A percentile compares a stretch with the other conserved stretches of the same genome.
These are phyloP conservation scores for Pristionchus fissidentatus DNA, from an alignment of 2,888 invertebrate species.

Conservation along the genomic window DNA sequence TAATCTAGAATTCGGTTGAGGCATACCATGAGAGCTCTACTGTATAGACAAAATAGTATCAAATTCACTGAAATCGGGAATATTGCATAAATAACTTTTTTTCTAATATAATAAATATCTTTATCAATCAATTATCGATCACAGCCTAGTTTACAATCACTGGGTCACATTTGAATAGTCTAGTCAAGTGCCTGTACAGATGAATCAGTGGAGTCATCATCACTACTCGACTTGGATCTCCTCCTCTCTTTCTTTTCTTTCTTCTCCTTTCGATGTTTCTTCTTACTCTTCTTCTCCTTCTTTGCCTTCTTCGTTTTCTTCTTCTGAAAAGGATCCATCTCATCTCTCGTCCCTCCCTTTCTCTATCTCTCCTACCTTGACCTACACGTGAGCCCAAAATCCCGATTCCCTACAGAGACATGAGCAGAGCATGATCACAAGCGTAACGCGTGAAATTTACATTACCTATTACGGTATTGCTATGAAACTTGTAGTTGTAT, in stretches of 20 bases:
- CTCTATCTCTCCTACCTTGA: no score
- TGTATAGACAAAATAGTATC: no score
- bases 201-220: conserved; percentile 3
- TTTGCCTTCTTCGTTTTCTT: conserved; percentile 51
- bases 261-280: conserved; percentile 31
- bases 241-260: neutral
- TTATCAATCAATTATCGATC: neutral
- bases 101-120: no score
- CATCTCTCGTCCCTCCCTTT: neutral
- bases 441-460: no score
- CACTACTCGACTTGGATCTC: neutral
- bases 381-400: no score
- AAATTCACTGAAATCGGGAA: no score
- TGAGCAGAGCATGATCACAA: neutral
- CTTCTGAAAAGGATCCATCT: neutral
- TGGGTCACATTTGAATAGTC: neutral
- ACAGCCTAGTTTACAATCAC: neutral
- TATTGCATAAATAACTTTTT: no score
- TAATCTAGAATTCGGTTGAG: no score
- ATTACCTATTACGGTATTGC: no score
- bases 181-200: conserved; percentile 45
- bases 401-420: no score
- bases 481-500: no score
- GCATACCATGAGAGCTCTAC: no score
- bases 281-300: conserved; percentile 46